phyloP scores from a whole-genome alignment of 2,113 vertebrate species.

The Mellivora capensis region DNA sequence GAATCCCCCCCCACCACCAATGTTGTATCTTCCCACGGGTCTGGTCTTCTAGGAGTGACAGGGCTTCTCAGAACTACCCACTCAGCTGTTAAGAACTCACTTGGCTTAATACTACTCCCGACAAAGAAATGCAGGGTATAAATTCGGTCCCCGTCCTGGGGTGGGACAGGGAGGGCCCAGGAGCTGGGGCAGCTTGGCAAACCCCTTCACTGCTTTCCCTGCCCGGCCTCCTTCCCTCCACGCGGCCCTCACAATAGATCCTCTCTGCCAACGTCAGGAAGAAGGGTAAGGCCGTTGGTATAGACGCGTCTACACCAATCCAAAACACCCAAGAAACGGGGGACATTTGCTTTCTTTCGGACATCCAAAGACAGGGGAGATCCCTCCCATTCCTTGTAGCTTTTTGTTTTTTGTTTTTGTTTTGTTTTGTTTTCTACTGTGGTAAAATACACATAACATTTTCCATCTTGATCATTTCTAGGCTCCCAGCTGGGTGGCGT shows the following conservation, averaged over 20 bases:
- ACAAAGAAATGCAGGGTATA: background rate
- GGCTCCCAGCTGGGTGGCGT: fast-evolving
- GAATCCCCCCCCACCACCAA: fast-evolving
- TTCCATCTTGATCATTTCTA: background rate
- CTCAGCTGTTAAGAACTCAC: background rate
- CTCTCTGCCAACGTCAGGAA: background rate
- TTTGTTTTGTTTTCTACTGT: background rate
- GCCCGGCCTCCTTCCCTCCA: background rate
- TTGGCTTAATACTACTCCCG: background rate
- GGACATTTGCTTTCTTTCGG: background rate
- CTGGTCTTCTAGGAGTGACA: background rate
- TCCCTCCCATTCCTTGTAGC: background rate
- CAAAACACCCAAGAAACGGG: background rate
- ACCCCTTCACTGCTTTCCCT: background rate
- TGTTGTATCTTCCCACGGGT: fast-evolving
- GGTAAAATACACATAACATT: background rate
- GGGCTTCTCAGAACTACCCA: background rate
- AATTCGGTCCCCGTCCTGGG: background rate
- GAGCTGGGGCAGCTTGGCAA: background rate
- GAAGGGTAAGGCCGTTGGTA: fast-evolving
- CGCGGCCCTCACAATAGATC: background rate
- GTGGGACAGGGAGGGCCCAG: background rate
- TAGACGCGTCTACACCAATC: fast-evolving
- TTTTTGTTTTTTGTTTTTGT: background rate
- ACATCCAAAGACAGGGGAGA: background rate